Conservation (phyloP, 2,888 invertebrate species). For the Phyllotreta striolata region DNA sequence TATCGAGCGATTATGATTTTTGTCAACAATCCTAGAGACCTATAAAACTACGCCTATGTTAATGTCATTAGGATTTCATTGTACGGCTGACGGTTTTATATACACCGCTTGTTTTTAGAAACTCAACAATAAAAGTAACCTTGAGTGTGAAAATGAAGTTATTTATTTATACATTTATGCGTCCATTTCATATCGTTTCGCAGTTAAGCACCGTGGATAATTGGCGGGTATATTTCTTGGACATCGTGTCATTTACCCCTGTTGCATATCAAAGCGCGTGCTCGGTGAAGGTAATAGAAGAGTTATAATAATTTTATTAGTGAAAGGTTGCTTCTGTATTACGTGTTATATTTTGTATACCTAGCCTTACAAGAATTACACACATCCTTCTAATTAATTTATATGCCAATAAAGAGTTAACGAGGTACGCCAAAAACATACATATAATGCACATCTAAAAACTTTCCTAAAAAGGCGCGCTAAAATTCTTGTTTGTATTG, state of each 20-base stretch:
- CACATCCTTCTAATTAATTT: no score
- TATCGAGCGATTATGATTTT: no score
- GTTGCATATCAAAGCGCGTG: conserved; percentile 6
- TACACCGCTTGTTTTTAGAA: conserved; percentile 33
- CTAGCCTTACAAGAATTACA: no score
- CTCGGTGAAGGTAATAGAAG: conserved; percentile 7
- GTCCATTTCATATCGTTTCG: conserved; percentile 24
- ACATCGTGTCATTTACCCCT: conserved; percentile 19
- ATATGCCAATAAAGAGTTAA: no score
- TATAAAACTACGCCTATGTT: conserved; percentile 1
- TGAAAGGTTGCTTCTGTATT: conserved; percentile 16
- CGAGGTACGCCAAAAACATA: no score
- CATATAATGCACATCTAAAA: no score
- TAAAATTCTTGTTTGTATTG: no score
- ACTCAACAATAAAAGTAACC: conserved; percentile 32
- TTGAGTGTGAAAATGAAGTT: conserved; percentile 29
- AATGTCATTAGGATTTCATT: conserved; percentile 14
- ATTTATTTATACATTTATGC: conserved; percentile 31
- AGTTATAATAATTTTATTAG: neutral
- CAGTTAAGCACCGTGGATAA: conserved; percentile 28
- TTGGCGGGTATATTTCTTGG: conserved; percentile 15
- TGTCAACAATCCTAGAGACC: no score
- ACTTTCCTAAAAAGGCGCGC: no score
- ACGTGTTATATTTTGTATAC: neutral
- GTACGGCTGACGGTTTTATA: conserved; percentile 22